Evolutionary conservation across 2,888 invertebrate genomes (phyloP).

Genomic region (Melitaea athalia): DNA sequence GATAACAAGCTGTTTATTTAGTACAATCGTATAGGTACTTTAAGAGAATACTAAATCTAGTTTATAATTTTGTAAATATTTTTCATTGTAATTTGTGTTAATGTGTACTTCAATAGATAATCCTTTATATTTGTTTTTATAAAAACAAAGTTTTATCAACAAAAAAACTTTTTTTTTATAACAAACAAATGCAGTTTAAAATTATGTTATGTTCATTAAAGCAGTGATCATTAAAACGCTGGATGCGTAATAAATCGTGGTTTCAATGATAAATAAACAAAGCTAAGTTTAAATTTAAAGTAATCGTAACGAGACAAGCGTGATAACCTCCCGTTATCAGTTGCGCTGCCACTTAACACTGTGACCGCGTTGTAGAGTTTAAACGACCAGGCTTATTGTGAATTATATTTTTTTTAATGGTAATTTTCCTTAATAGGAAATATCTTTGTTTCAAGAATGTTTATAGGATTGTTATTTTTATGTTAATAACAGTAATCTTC

Average conservation of each 20-base stretch:
- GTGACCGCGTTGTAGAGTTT: background rate
- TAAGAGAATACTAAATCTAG: too few relatives aligned
- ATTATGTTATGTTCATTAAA: background rate
- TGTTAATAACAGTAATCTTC: too few relatives aligned
- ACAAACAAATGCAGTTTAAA: background rate
- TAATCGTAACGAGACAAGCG: slow-evolving; percentile 50
- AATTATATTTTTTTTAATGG: background rate
- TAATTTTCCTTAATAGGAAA: background rate
- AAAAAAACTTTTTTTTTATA: background rate
- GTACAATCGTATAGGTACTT: too few relatives aligned
- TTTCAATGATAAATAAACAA: slow-evolving; percentile 24
- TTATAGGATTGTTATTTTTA: too few relatives aligned
- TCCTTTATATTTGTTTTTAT: background rate
- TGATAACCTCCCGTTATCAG: slow-evolving; percentile 75
- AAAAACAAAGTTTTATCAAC: background rate
- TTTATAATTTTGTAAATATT: too few relatives aligned
- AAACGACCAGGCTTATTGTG: background rate
- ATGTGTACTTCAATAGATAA: too few relatives aligned
- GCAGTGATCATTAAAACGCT: background rate
- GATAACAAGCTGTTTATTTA: too few relatives aligned
- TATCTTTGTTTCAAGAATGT: too few relatives aligned
- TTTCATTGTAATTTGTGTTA: too few relatives aligned
- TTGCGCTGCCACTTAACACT: slow-evolving; percentile 66
- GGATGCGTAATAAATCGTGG: slow-evolving; percentile 8
- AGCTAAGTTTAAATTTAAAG: slow-evolving; percentile 39